Evolutionary conservation across 2,113 vertebrate species (phyloP).

Genomic region (Paracanthobrama guichenoti): DNA sequence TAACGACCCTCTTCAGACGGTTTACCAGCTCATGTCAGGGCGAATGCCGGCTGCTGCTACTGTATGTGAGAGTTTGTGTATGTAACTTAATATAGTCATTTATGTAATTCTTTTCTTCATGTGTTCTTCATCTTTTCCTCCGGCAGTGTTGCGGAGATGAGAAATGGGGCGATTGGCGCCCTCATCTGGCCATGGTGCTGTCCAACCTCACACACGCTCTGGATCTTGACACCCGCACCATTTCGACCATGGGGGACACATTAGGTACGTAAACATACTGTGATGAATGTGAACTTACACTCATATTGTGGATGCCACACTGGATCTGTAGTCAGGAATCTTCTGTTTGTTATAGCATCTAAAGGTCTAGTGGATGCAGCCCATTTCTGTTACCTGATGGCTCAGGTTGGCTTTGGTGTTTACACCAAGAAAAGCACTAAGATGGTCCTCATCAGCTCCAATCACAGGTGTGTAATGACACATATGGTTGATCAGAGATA

Average conservation of each 20-base stretch:
- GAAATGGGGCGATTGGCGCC: conserved; percentile 98
- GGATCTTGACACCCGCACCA: conserved; percentile 89
- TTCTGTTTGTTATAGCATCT: conserved; percentile 77
- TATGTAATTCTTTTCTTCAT: neutral
- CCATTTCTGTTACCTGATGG: conserved; percentile 98
- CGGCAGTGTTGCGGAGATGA: conserved; percentile 94
- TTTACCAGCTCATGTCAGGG: conserved; percentile 98
- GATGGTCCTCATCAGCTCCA: conserved; percentile 92
- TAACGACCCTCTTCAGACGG: conserved; percentile 96
- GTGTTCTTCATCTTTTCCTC: neutral
- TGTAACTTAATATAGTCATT: neutral
- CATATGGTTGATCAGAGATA: neutral
- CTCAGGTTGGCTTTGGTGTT: conserved; percentile 89
- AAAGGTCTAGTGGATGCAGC: conserved; percentile 92
- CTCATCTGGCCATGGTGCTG: conserved; percentile 95
- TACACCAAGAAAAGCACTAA: conserved; percentile 94
- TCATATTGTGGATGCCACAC: neutral
- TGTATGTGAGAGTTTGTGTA: conserved; percentile 69
- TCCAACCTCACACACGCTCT: conserved; percentile 89
- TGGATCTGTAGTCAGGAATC: neutral
- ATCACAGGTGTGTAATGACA: conserved; percentile 82
- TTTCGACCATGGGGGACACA: conserved; percentile 96
- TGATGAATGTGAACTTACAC: neutral
- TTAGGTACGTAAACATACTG: conserved; percentile 77
- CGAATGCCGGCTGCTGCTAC: conserved; percentile 96